Conservation (phyloP, 2,888 invertebrate genomes). For the Zeuzera pyrina region DNA sequence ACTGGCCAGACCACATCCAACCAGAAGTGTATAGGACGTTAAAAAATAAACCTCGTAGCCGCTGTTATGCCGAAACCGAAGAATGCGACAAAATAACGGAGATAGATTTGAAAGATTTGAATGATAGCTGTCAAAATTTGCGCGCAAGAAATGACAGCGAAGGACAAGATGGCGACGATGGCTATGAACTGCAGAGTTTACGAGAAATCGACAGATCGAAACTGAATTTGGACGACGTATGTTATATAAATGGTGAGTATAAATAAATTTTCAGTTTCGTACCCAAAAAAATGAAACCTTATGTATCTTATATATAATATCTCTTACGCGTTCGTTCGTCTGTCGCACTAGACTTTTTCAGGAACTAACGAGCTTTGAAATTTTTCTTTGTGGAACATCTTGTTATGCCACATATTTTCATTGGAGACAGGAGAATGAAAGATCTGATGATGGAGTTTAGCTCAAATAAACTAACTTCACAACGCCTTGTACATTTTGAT, state of each 20-base stretch:
- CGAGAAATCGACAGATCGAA: slow-evolving; percentile 76
- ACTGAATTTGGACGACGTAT: slow-evolving; percentile 84
- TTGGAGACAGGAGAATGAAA: no score
- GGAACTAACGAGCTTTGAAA: no score
- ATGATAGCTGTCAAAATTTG: slow-evolving; percentile 16
- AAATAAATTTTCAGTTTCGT: no score
- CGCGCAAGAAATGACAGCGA: slow-evolving; percentile 15
- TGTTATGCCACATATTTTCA: no score
- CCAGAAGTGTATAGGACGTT: slow-evolving; percentile 53
- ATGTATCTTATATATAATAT: no score
- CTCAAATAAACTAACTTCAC: no score
- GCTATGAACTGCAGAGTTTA: slow-evolving; percentile 17
- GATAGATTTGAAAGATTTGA: slow-evolving; percentile 12
- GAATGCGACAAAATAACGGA: slow-evolving; percentile 19
- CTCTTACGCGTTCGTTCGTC: no score
- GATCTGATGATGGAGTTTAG: no score
- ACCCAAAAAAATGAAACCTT: no score
- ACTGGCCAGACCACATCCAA: slow-evolving; percentile 78
- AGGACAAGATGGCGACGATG: slow-evolving; percentile 3
- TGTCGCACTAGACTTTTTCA: no score
- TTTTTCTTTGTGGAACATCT: no score
- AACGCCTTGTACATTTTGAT: no score
- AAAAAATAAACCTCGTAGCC: slow-evolving; percentile 24
- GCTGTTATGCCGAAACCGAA: slow-evolving; percentile 32
- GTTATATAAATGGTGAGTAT: slow-evolving; percentile 96